Evolutionary conservation across 1,140 invertebrate species (phyloP), one percentile per base, ranked within the genome.

Genomic region (Lutraria rhynchaena): DNA sequence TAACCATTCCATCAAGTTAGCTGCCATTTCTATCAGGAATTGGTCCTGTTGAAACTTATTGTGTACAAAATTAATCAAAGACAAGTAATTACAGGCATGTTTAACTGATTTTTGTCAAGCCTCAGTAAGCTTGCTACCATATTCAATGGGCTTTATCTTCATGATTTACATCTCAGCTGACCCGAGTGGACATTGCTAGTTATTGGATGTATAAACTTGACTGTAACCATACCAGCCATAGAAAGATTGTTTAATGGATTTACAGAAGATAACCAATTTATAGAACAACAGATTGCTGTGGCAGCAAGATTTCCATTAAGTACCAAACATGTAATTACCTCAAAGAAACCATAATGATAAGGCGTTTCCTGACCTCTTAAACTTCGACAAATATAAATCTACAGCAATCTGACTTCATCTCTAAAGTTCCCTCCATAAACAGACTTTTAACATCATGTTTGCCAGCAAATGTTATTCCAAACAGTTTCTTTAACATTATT

Each of bases 291-390:
- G 44, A 67, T 46, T 67, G 63, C 63, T 67, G 63, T 49, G 41
- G 24, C 44, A 49, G 37, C 37, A 67, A 41, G 41, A 27, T 46
- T 67, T 67, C 44, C 63, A 67, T 67, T 67, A 67, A 67, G 63
- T 37, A 67, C 49, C 24, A 67, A 67, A 41, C 37, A 37, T 46
- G 44, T 67, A 67, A 67, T 67, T 67, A 67, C 63, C 63, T 67
- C 63, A 67, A 67, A 51, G 17, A 19, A 67, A 67, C 63, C 22
- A 67, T 67, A 67, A 5, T 67, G 63, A 67, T 67, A 67, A 67
- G 44, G 27, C 24, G 17, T 37, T 41, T 41, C 5, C 37, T 41
- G 37, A 41, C 37, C 37, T 41, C 37, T 41, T 41, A 41, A 15
- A 41, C 37, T 41, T 41, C 15, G 37, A 41, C 37, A 41, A 41